Evolutionary conservation across 2,113 vertebrate genomes (phyloP).

Genomic region (Pteronura brasiliensis): DNA sequence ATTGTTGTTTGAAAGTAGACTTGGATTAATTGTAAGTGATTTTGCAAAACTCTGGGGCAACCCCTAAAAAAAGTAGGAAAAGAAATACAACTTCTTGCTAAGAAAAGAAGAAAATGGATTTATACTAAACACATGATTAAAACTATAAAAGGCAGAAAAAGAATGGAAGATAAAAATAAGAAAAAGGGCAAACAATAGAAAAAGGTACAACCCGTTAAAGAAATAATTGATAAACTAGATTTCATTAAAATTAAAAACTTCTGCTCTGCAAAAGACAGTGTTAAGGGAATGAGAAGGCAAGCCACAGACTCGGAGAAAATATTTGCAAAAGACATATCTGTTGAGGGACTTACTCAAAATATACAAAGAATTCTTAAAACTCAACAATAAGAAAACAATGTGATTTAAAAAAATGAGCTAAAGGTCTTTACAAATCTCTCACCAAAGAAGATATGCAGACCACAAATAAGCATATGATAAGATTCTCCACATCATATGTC

Average conservation of each 20-base stretch:
- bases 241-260: not conserved
- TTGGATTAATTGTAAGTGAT: not conserved
- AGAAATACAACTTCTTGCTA: not conserved
- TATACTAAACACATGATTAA: not conserved
- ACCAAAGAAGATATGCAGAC: not conserved
- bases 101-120: not conserved
- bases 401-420: not conserved
- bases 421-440: not conserved
- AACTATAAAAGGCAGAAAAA: not conserved
- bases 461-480: not conserved
- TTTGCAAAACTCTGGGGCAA: not conserved
- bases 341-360: not conserved
- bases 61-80: not conserved
- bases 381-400: not conserved
- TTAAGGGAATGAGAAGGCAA: not conserved
- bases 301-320: not conserved
- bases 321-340: not conserved
- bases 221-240: not conserved
- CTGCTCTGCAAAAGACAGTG: not conserved
- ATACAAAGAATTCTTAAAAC: not conserved
- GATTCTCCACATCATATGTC: not conserved
- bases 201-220: not conserved
- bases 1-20: not conserved
- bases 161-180: not conserved
- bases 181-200: not conserved